Percentiles rank a stretch among this genome's conserved stretches.
phyloP scores from a whole-genome alignment of 1,140 invertebrate genomes.

The Drosophila repleta region DNA sequence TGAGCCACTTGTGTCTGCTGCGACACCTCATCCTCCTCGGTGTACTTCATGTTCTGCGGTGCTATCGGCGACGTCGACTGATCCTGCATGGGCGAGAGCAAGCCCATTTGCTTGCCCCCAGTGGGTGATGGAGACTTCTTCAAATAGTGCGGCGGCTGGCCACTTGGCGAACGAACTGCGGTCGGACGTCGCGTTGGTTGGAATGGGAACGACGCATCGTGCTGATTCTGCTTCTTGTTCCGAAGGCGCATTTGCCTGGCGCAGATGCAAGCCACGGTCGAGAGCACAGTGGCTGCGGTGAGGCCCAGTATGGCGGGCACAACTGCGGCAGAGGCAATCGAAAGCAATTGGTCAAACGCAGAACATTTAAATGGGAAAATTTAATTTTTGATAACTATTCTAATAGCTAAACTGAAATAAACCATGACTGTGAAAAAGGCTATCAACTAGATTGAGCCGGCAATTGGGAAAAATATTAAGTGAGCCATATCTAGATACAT shows the following conservation, averaged over 20 bases:
- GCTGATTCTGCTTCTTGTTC: constrained; percentile 80
- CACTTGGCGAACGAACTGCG: constrained; percentile 87
- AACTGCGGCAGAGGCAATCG: constrained; percentile 44
- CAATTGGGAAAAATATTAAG: no score
- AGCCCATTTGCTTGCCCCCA: constrained; percentile 85
- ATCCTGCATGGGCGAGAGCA: constrained; percentile 84
- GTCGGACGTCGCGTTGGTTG: constrained; percentile 86
- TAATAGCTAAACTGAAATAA: no score
- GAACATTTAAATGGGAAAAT: no score
- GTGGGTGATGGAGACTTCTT: constrained; percentile 95
- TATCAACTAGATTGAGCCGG: no score
- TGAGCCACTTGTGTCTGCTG: constrained; percentile 31
- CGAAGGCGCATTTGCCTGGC: constrained; percentile 75
- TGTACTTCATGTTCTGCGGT: constrained; percentile 71
- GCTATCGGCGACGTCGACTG: constrained; percentile 75
- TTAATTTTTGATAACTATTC: no score
- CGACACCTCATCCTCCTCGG: constrained; percentile 73
- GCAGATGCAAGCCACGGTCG: constrained; percentile 78
- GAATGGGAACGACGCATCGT: constrained; percentile 85
- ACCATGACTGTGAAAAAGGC: no score
- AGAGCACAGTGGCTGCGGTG: constrained; percentile 74
- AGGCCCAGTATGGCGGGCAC: constrained; percentile 81
- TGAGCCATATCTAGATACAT: no score
- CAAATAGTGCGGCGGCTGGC: constrained; percentile 89
- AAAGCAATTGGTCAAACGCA: neutral